Base-by-base conservation (phyloP, 2,888 invertebrate species). In the Acrocyrtus sp. region DNA sequence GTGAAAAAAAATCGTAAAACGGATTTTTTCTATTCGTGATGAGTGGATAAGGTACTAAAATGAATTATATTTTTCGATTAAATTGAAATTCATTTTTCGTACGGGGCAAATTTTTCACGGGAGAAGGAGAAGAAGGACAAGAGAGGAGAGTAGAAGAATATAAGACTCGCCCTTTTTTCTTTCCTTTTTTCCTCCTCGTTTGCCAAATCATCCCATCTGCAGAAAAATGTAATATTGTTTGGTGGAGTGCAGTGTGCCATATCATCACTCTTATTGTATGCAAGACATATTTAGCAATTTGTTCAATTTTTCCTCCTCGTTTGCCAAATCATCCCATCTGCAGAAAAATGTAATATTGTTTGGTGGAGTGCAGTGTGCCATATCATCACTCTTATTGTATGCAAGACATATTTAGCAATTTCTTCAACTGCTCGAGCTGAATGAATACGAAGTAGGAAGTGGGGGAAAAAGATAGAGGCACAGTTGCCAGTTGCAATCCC, bases 31-130 rank as follows among this genome's bases (percentile, higher is more conserved):
- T 10, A 15, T 39, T n/a, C 17, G 17, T 50, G 50, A 50, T 50
- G 8, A 17, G 17, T 17, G 15, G 45, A n/a, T 45, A n/a, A 45
- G 45, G n/a, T 15, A n/a, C 5, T 17, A 15, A 19, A 19, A 45
- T 50, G 50, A 50, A 22, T n/a, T n/a, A n/a, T n/a, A 22, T 34
- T 34, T 34, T 34, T 34, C 12, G 34, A 61, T 61, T 61, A 61
- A 61, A 61, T 61, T 61, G 61, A 61, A 61, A 61, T 61, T 61
- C 61, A 56, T 56, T 56, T 56, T 56, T 29, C 29, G 53, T 53
- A 8, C 8, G 17, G 2, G 4, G 26, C 29, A 29, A 29, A 29
- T 26, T 53, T 15, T 26, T 12, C 26, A 12, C 3, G 19, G 19
- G 15, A 24, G 12, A 24, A n/a, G 12, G 22, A 47, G 22, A 19